These are phyloP conservation scores for Corythornis madagascariensis DNA, from an alignment of 2,113 vertebrate genomes.

Conservation along the genomic window DNA sequence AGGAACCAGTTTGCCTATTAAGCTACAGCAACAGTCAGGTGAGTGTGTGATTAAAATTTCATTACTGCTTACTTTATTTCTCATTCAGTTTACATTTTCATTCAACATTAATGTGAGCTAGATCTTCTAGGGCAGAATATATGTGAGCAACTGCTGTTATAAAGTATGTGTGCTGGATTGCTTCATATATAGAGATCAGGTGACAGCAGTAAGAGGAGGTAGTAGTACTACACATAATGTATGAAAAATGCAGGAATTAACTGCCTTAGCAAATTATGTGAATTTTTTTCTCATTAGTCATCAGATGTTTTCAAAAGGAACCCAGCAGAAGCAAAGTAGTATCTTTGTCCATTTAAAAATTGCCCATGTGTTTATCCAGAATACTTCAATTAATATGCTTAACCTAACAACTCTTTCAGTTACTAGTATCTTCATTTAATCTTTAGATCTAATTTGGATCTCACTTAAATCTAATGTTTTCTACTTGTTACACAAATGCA, in stretches of 20 bases:
- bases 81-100: conserved; percentile 2
- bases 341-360: background rate
- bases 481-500: background rate
- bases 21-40: background rate
- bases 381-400: background rate
- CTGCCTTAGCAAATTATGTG: background rate
- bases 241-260: background rate
- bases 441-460: background rate
- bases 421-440: conserved; percentile 28
- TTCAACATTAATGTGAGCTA: background rate
- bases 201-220: background rate
- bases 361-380: background rate
- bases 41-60: background rate
- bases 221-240: background rate
- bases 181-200: background rate
- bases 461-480: too few species aligned
- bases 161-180: background rate
- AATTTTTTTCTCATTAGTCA: background rate
- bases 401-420: background rate
- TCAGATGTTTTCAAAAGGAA: background rate
- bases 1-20: background rate
- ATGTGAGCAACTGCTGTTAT: background rate
- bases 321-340: background rate
- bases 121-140: background rate
- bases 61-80: background rate